Evolutionary conservation across 2,797 vertebrate genomes (phyloP).

Genomic region (Steatocranus sp.): DNA sequence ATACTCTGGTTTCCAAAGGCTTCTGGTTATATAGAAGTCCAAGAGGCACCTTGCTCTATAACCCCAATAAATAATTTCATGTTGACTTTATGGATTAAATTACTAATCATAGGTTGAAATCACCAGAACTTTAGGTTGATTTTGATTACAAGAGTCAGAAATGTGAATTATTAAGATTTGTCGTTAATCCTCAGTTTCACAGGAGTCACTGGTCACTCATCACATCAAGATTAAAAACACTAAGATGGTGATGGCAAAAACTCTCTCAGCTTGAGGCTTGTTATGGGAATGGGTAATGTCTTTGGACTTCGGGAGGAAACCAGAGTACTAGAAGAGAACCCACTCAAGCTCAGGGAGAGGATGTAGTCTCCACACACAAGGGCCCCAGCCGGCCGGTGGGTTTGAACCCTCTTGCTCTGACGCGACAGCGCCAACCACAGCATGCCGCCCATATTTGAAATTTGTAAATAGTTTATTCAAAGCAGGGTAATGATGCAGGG

Average conservation of each 20-base stretch:
- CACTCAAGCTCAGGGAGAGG: neutral
- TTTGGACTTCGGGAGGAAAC: neutral
- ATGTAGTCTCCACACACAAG: neutral
- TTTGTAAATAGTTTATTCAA: neutral
- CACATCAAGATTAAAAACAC: neutral
- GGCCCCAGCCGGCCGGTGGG: neutral
- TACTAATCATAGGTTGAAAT: accelerated
- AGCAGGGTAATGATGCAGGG: constrained; percentile 3
- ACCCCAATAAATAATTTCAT: neutral
- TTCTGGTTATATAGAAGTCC: neutral
- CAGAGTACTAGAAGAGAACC: neutral
- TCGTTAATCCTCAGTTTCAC: neutral
- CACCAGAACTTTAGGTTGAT: neutral
- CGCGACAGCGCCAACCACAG: neutral
- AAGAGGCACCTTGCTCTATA: neutral
- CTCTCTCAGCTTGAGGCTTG: neutral
- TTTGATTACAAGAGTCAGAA: neutral
- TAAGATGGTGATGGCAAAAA: neutral
- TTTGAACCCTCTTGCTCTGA: neutral
- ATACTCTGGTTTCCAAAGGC: neutral
- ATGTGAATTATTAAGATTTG: neutral
- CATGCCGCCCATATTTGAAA: neutral
- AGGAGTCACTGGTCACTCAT: neutral
- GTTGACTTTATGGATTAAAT: neutral
- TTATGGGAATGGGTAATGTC: neutral